Conservation (phyloP, 2,888 invertebrate species). For the Stictocephala bisonia region DNA sequence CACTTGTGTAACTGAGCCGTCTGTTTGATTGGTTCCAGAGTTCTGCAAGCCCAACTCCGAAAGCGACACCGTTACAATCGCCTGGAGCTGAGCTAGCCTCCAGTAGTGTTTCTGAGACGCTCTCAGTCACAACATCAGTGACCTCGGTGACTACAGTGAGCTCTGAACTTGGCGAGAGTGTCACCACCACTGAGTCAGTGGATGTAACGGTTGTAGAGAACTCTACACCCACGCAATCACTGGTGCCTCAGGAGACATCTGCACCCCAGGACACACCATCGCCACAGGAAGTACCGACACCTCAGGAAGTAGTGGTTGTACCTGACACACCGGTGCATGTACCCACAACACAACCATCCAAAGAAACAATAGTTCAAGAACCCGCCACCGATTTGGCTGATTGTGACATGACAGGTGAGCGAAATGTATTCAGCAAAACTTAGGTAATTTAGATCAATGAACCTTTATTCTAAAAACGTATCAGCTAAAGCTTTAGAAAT, state of each 20-base stretch:
- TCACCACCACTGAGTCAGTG: conserved; percentile 50
- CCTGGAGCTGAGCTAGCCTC: conserved; percentile 65
- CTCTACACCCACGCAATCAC: not conserved
- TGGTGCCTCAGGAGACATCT: conserved; percentile 7
- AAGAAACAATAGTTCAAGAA: conserved; percentile 65
- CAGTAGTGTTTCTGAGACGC: conserved; percentile 61
- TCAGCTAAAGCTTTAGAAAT: no score
- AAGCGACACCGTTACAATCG: conserved; percentile 70
- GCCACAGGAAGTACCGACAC: conserved; percentile 6
- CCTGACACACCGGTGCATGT: no score
- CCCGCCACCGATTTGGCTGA: conserved; percentile 63
- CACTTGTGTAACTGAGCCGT: conserved; percentile 37
- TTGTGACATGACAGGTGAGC: conserved; percentile 71
- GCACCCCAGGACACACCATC: not conserved
- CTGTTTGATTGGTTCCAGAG: conserved; percentile 52
- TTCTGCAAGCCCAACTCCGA: conserved; percentile 63
- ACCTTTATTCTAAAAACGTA: no score
- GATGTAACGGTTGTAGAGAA: conserved; percentile 21
- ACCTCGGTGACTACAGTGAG: conserved; percentile 47
- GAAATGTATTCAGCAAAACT: no score
- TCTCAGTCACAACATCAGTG: conserved; percentile 62
- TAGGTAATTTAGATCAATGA: no score
- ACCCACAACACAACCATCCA: no score
- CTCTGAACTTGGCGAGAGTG: conserved; percentile 17
- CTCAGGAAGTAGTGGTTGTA: conserved; percentile 1